Percentiles rank a stretch among this genome's conserved stretches.
Evolutionary conservation across 2,797 vertebrate species (phyloP).

Genomic region (Eospalax fontanierii): DNA sequence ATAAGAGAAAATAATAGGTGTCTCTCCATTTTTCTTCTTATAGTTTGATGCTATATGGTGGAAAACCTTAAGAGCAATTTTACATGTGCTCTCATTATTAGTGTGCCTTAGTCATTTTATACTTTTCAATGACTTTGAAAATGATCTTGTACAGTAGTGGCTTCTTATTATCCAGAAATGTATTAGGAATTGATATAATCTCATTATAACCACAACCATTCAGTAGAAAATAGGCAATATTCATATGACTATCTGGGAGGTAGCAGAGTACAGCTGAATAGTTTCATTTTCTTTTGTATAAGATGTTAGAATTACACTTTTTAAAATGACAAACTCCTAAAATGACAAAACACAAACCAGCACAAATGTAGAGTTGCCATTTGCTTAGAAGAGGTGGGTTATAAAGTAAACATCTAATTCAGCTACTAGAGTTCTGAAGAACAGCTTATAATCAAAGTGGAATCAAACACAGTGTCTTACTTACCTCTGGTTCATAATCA

Average conservation of each 20-base stretch:
- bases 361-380: conserved; percentile 74
- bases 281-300: conserved; percentile 84
- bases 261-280: conserved; percentile 73
- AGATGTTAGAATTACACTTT: conserved; percentile 79
- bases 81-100: conserved; percentile 73
- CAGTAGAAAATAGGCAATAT: conserved; percentile 82
- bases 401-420: conserved; percentile 79
- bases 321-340: conserved; percentile 81
- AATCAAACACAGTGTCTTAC: conserved; percentile 74
- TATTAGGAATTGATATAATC: conserved; percentile 81
- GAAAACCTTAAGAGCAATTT: conserved; percentile 63
- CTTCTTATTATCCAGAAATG: conserved; percentile 73
- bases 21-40: conserved; percentile 49
- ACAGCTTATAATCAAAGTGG: conserved; percentile 70
- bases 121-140: conserved; percentile 84
- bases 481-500: conserved; percentile 69
- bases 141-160: conserved; percentile 65
- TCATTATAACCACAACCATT: conserved; percentile 79
- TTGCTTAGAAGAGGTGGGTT: conserved; percentile 73
- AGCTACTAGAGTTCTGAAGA: conserved; percentile 81
- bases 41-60: conserved; percentile 28
- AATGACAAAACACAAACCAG: conserved; percentile 78
- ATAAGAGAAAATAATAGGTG: conserved; percentile 36
- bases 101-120: conserved; percentile 64
- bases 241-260: conserved; percentile 82